Evolutionary conservation across 2,113 vertebrate species (phyloP).

Genomic region (Pitta sordida): DNA sequence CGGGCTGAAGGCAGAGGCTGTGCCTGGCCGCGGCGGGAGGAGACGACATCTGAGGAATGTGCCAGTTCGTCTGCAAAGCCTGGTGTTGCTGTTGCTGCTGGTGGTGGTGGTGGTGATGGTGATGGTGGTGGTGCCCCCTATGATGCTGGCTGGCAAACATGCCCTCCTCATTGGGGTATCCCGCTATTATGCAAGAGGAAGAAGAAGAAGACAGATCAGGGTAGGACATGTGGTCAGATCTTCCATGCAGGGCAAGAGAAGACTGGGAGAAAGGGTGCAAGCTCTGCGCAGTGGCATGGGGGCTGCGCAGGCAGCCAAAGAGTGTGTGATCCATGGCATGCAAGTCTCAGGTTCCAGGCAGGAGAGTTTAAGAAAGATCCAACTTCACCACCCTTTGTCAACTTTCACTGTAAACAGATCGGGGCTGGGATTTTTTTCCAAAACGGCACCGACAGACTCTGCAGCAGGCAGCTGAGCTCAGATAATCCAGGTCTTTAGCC

Average conservation of each 20-base stretch:
- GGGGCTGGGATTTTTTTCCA: conserved; percentile 26
- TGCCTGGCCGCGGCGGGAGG: conserved; percentile 76
- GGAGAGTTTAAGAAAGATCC: conserved; percentile 67
- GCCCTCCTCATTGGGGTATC: conserved; percentile 89
- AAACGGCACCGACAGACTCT: conserved; percentile 60
- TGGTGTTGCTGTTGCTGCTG: conserved; percentile 87
- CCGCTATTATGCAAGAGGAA: conserved; percentile 89
- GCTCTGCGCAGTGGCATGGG: conserved; percentile 89
- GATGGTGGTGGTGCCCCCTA: conserved; percentile 78
- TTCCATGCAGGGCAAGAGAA: conserved; percentile 89
- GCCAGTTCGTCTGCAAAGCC: conserved; percentile 87
- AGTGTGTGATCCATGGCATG: conserved; percentile 96
- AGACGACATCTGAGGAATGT: conserved; percentile 87
- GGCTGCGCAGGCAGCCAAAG: conserved; percentile 96
- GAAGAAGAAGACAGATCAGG: conserved; percentile 86
- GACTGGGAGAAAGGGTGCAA: conserved; percentile 94
- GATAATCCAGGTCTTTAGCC: conserved; percentile 82
- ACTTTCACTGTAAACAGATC: conserved; percentile 69
- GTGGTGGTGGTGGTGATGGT: conserved; percentile 80
- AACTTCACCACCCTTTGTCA: conserved; percentile 70
- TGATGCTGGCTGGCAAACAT: conserved; percentile 90
- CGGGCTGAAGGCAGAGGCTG: conserved; percentile 88
- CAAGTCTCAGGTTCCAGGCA: conserved; percentile 73
- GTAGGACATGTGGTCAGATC: conserved; percentile 96
- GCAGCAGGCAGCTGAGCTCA: conserved; percentile 56